phyloP scores from a whole-genome alignment of 2,113 vertebrate species.

The Hippocampus comes region DNA sequence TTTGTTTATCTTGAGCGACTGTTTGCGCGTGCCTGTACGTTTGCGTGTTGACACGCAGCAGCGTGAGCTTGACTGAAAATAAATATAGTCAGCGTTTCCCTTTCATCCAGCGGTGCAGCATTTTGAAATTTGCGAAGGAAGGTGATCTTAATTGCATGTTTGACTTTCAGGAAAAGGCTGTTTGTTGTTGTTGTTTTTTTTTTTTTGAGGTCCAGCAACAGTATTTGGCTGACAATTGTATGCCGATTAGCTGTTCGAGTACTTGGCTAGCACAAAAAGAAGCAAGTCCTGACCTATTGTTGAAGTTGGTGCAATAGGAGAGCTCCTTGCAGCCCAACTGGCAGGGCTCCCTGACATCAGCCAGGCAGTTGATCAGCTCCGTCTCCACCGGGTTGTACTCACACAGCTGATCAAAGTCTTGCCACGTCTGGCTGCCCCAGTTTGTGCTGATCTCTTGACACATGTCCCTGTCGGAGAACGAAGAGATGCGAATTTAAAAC shows the following conservation, averaged over 20 bases:
- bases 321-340: constrained; percentile 97
- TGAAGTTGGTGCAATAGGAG: constrained; percentile 98
- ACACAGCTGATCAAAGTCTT: constrained; percentile 94
- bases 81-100: background rate
- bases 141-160: no score
- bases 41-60: background rate
- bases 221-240: no score
- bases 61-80: background rate
- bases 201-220: no score
- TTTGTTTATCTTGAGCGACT: constrained; percentile 1
- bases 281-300: constrained; percentile 83
- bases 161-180: no score
- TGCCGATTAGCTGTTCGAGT: no score
- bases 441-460: constrained; percentile 94
- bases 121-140: no score
- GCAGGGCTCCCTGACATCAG: constrained; percentile 94
- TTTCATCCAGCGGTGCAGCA: background rate
- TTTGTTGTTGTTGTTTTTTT: no score
- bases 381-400: constrained; percentile 92
- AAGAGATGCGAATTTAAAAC: background rate
- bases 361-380: constrained; percentile 92
- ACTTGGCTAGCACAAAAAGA: background rate
- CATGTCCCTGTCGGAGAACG: constrained; percentile 77
- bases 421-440: constrained; percentile 97
- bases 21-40: background rate